These are phyloP conservation scores for Phaetusa simplex DNA, from an alignment of 2,113 vertebrate genomes.

Conservation along the genomic window DNA sequence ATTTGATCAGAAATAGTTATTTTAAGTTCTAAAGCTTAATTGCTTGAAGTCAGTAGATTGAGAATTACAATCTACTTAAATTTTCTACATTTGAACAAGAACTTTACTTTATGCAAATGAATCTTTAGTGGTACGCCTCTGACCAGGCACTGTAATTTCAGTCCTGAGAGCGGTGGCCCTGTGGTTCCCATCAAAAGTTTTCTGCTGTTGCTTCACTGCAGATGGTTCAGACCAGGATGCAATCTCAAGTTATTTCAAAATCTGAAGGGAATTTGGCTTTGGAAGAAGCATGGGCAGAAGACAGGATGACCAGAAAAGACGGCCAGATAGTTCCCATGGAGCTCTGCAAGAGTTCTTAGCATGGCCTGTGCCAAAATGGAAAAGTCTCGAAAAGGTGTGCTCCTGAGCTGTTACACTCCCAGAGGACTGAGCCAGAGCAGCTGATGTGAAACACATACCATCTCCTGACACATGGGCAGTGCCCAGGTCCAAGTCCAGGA, in stretches of 20 bases:
- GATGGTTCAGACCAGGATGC: background rate
- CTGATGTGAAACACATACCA: accelerated
- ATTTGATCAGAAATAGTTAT: background rate
- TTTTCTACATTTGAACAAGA: background rate
- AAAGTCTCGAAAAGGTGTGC: accelerated
- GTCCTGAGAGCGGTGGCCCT: background rate
- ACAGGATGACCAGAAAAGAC: background rate
- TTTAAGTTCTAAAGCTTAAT: background rate
- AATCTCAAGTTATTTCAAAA: background rate
- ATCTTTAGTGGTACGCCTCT: background rate
- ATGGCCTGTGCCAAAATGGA: background rate
- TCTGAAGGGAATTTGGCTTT: background rate
- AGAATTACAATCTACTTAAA: background rate
- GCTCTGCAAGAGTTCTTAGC: background rate
- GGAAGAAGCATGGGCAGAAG: background rate
- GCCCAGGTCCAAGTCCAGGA: background rate
- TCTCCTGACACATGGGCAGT: background rate
- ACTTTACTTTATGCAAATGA: background rate
- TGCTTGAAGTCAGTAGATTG: background rate
- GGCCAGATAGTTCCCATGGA: background rate
- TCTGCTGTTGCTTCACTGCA: background rate
- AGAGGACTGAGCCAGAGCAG: background rate
- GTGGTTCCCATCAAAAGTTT: background rate
- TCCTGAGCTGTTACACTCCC: background rate
- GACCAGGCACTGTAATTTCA: background rate